Percentiles rank a stretch among this genome's conserved stretches.
phyloP scores from a whole-genome alignment of 2,113 vertebrate genomes.

The Rhynchomys soricoides region DNA sequence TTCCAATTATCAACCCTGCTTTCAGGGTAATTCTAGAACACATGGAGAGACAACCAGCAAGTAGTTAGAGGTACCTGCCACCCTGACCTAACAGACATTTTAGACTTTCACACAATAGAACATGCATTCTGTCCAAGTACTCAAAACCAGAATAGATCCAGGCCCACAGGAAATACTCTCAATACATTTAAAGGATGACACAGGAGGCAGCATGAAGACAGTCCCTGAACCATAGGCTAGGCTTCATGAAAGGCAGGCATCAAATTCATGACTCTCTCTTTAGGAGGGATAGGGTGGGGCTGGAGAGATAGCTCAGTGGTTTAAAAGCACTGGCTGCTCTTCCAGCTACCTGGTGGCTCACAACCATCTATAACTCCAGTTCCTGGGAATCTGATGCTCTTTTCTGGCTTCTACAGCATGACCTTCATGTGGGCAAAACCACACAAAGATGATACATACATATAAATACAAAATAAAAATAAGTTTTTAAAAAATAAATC shows the following conservation, averaged over 20 bases:
- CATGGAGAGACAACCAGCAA: background rate
- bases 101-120: background rate
- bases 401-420: background rate
- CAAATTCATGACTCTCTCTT: background rate
- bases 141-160: background rate
- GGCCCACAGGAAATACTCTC: background rate
- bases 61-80: background rate
- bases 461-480: background rate
- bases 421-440: background rate
- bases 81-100: slow-evolving; percentile 5
- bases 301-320: background rate
- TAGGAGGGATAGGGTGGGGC: background rate
- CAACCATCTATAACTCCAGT: background rate
- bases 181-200: background rate
- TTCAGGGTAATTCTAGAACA: background rate
- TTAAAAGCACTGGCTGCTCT: background rate
- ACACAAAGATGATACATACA: background rate
- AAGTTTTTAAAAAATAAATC: background rate
- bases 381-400: too few species aligned
- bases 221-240: background rate
- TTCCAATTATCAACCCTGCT: background rate
- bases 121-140: background rate
- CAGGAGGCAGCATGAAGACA: background rate
- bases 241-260: background rate
- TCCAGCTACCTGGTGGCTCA: background rate